Evolutionary conservation across 1,140 invertebrate species (phyloP).

Genomic region (Heliconius congener): DNA sequence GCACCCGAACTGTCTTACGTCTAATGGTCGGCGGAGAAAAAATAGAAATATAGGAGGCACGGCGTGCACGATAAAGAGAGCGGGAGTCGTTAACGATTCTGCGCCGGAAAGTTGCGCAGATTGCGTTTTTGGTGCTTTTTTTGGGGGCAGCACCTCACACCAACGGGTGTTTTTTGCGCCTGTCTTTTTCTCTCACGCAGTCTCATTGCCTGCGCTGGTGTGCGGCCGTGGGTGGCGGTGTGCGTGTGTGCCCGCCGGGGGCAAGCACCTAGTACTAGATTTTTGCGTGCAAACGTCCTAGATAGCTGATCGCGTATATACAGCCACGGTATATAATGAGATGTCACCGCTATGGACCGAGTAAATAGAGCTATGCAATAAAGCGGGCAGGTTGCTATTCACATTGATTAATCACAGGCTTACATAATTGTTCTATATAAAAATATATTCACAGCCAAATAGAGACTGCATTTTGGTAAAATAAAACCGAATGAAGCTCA

Average conservation of each 20-base stretch:
- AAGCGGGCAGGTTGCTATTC: constrained; percentile 63
- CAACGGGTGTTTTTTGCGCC: constrained; percentile 77
- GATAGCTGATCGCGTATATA: constrained; percentile 69
- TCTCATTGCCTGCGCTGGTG: constrained; percentile 60
- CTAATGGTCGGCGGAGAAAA: constrained; percentile 76
- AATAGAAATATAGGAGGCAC: constrained; percentile 81
- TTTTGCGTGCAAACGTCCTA: constrained; percentile 78
- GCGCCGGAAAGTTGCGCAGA: constrained; percentile 81
- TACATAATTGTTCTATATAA: constrained; percentile 71
- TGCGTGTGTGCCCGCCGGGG: constrained; percentile 56
- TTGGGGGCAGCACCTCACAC: constrained; percentile 79
- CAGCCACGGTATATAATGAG: constrained; percentile 70
- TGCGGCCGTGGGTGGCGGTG: constrained; percentile 47
- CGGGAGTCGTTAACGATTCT: constrained; percentile 80
- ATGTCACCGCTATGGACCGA: constrained; percentile 69
- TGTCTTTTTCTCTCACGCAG: constrained; percentile 77
- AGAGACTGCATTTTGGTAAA: constrained; percentile 45
- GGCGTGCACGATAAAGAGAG: constrained; percentile 79
- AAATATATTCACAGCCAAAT: constrained; percentile 54
- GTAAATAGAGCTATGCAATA: constrained; percentile 73
- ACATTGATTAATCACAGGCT: constrained; percentile 77
- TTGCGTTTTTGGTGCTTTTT: constrained; percentile 81
- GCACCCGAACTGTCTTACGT: constrained; percentile 63
- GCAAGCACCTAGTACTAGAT: constrained; percentile 76
- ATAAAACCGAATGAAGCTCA: constrained; percentile 40